These are phyloP conservation scores for Rhynchophorus ferrugineus DNA, from an alignment of 1,140 invertebrate genomes.

Conservation along the genomic window DNA sequence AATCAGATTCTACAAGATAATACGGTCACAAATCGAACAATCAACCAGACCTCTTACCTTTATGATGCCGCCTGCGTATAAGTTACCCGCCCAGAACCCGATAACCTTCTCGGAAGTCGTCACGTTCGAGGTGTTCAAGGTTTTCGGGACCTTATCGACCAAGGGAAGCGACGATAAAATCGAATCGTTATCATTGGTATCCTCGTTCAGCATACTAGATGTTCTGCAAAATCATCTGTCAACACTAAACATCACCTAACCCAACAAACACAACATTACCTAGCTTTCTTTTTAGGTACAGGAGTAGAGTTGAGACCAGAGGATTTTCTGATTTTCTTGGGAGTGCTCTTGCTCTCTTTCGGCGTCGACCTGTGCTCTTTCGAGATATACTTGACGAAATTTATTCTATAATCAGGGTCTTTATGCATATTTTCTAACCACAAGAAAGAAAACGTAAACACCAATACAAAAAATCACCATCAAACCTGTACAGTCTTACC, in stretches of 20 bases:
- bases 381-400: conserved; percentile 8
- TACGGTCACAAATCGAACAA: neutral
- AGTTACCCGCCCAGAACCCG: conserved; percentile 11
- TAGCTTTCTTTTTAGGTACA: neutral
- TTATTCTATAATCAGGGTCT: conserved; percentile 13
- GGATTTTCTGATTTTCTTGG: neutral
- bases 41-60: conserved; percentile 2
- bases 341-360: no score
- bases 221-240: neutral
- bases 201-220: neutral
- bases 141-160: neutral
- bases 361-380: no score
- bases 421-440: conserved; percentile 9
- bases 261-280: neutral
- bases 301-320: no score
- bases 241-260: neutral
- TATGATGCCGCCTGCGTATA: conserved; percentile 17
- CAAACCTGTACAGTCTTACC: conserved; percentile 31
- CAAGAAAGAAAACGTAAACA: neutral
- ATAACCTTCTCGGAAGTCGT: conserved; percentile 9
- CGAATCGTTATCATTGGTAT: neutral
- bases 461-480: neutral
- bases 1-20: conserved; percentile 59
- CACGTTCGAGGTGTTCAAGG: conserved; percentile 10
- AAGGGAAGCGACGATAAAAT: neutral